Evolutionary conservation across 2,888 invertebrate species (phyloP).

Genomic region (Crematogaster levior): DNA sequence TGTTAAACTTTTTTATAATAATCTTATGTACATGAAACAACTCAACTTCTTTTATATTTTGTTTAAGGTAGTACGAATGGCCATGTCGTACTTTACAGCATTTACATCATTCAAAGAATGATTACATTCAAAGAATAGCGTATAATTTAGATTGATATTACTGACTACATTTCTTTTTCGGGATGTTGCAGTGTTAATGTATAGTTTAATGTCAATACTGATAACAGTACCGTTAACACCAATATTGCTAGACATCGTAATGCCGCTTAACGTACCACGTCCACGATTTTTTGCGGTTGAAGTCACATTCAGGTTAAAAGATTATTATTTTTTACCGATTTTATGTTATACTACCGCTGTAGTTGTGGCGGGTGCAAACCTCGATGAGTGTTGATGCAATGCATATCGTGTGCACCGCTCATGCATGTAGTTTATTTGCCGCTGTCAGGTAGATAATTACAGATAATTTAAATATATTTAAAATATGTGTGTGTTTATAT

Average conservation of each 20-base stretch:
- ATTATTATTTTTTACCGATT: background rate
- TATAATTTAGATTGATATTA: background rate
- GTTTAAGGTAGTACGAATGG: constrained; percentile 24
- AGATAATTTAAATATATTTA: background rate
- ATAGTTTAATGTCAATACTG: background rate
- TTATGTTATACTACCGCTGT: background rate
- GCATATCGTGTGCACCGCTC: background rate
- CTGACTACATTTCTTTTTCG: background rate
- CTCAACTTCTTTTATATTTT: background rate
- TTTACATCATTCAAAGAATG: constrained; percentile 16
- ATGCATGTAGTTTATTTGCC: constrained; percentile 29
- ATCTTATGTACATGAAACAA: background rate
- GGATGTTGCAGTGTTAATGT: constrained; percentile 15
- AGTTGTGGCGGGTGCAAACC: background rate
- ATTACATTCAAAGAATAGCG: background rate
- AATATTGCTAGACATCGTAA: background rate
- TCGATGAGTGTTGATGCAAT: constrained; percentile 7
- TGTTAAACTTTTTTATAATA: background rate
- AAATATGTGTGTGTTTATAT: background rate
- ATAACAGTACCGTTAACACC: background rate
- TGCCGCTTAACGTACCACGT: constrained; percentile 22
- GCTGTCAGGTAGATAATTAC: background rate
- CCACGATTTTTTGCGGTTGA: constrained; percentile 5
- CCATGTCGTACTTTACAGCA: constrained; percentile 13
- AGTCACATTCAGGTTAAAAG: background rate